These are phyloP conservation scores for Abrostola tripartita DNA, from an alignment of 2,888 invertebrate genomes.

Conservation along the genomic window DNA sequence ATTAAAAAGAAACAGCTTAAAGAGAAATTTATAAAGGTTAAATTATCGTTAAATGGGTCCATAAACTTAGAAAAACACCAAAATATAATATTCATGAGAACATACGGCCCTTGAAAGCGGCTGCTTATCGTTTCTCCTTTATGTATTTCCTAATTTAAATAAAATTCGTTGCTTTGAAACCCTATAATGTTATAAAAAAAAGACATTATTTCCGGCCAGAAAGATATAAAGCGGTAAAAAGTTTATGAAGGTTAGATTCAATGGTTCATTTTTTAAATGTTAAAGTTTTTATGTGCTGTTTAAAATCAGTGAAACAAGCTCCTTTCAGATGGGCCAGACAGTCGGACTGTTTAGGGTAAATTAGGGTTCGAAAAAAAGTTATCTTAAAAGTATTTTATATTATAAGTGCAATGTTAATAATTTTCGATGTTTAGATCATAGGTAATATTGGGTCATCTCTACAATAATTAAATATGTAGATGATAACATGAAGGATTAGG, in stretches of 20 bases:
- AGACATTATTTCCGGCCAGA: not conserved
- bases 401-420: too few relatives aligned
- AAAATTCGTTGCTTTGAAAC: constrained; percentile 8
- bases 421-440: too few relatives aligned
- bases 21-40: constrained; percentile 28
- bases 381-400: too few relatives aligned
- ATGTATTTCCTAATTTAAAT: constrained; percentile 12
- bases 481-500: too few relatives aligned
- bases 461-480: too few relatives aligned
- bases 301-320: constrained; percentile 2
- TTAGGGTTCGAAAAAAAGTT: too few relatives aligned
- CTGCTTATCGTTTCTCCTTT: constrained; percentile 12
- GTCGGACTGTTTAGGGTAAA: not conserved
- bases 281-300: constrained; percentile 11
- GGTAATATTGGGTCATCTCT: too few relatives aligned
- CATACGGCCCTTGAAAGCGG: constrained; percentile 16
- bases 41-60: constrained; percentile 12
- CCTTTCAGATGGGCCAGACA: not conserved
- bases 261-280: constrained; percentile 10
- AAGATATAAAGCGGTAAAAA: not conserved
- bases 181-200: constrained; percentile 6
- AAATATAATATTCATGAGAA: constrained; percentile 31
- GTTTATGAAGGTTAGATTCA: not conserved
- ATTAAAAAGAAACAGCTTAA: constrained; percentile 15
- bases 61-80: constrained; percentile 26